phyloP scores from a whole-genome alignment of 2,888 invertebrate species.

The Agrotis clavis region DNA sequence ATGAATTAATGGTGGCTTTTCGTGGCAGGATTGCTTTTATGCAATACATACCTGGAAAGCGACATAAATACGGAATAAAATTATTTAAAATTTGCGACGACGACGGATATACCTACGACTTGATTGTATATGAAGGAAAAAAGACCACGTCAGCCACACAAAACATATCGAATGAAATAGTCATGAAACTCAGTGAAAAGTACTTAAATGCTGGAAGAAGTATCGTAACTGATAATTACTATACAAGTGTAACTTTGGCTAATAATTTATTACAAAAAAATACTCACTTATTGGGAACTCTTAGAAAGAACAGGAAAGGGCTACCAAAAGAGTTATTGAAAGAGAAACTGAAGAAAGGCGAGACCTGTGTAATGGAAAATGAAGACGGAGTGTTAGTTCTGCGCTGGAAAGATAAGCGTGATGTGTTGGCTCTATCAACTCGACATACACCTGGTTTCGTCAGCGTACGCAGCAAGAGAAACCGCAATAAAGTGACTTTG shows the following conservation, averaged over 20 bases:
- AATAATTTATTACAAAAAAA: slow-evolving; percentile 10
- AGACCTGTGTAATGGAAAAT: slow-evolving; percentile 18
- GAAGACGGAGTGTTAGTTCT: slow-evolving; percentile 16
- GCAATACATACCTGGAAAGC: slow-evolving; percentile 20
- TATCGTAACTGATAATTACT: slow-evolving; percentile 22
- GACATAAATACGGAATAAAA: slow-evolving; percentile 16
- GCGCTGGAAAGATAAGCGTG: slow-evolving; percentile 32
- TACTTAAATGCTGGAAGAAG: slow-evolving; percentile 10
- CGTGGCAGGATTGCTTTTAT: slow-evolving; percentile 15
- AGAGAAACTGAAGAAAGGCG: slow-evolving; percentile 16
- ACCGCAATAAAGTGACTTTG: slow-evolving; percentile 12
- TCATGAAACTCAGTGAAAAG: slow-evolving; percentile 12
- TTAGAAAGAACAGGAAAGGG: slow-evolving; percentile 16
- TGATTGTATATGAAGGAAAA: slow-evolving; percentile 18
- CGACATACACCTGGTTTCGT: slow-evolving; percentile 26
- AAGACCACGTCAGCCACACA: slow-evolving; percentile 6
- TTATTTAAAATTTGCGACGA: slow-evolving; percentile 14
- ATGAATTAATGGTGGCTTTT: slow-evolving; percentile 17
- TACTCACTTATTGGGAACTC: slow-evolving; percentile 14
- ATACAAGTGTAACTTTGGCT: slow-evolving; percentile 13
- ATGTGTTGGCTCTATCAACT: slow-evolving; percentile 25
- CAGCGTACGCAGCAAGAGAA: slow-evolving; percentile 13
- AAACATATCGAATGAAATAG: slow-evolving; percentile 3
- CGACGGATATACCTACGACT: slow-evolving; percentile 2
- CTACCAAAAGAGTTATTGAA: slow-evolving; percentile 11